Conservation (phyloP, 2,888 invertebrate genomes). For the Pseudanteris insignis region DNA sequence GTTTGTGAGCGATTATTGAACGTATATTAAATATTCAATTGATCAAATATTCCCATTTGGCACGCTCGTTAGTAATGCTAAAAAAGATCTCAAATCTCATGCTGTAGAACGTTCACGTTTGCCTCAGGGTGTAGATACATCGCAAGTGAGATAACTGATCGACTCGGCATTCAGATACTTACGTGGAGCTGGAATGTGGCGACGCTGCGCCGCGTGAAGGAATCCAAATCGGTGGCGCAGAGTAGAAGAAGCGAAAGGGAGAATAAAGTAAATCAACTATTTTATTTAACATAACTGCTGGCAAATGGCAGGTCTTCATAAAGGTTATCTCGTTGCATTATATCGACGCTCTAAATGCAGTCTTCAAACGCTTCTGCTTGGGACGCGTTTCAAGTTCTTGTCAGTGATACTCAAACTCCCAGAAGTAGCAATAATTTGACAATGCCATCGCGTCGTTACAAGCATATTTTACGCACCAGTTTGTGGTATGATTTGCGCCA, state of each 20-base stretch:
- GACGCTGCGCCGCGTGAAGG: conserved; percentile 42
- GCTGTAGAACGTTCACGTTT: conserved; percentile 28
- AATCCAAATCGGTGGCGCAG: conserved; percentile 44
- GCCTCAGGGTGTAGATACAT: conserved; percentile 34
- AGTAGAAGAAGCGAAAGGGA: conserved; percentile 42
- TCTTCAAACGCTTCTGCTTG: conserved; percentile 56
- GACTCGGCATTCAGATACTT: conserved; percentile 46
- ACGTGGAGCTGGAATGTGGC: conserved; percentile 44
- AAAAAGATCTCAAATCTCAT: conserved; percentile 33
- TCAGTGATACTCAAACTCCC: conserved; percentile 58
- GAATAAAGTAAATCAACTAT: conserved; percentile 59
- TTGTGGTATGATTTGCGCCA: conserved; percentile 26
- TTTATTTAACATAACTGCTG: conserved; percentile 59
- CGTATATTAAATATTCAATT: conserved; percentile 37
- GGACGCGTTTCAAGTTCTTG: conserved; percentile 57
- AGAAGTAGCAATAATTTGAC: conserved; percentile 31
- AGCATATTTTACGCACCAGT: conserved; percentile 17
- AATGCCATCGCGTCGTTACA: conserved; percentile 24
- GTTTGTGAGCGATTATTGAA: too few species aligned
- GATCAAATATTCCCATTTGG: conserved; percentile 35
- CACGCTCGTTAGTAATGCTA: conserved; percentile 23
- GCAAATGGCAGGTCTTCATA: conserved; percentile 61
- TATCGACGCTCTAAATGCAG: conserved; percentile 61
- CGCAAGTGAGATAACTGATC: conserved; percentile 45
- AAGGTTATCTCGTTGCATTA: conserved; percentile 60